phyloP scores from a whole-genome alignment of 2,797 vertebrate species.

The Hippoglossus hippoglossus region DNA sequence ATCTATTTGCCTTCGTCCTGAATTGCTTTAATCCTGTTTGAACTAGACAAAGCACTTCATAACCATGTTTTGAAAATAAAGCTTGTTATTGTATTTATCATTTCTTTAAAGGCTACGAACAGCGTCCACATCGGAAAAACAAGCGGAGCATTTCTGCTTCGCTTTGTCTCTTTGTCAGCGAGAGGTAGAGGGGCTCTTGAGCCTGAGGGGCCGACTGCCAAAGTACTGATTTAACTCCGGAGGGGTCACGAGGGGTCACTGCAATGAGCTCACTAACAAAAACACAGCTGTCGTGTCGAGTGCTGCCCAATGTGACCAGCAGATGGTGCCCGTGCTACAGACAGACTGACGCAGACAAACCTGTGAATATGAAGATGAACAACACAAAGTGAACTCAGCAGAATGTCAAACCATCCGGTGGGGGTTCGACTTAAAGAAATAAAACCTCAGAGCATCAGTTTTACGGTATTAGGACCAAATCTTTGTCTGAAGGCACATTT shows the following conservation, averaged over 20 bases:
- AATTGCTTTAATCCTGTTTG: too few relatives aligned
- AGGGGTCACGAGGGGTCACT: constrained; percentile 37
- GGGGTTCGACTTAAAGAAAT: constrained; percentile 11
- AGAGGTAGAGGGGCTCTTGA: constrained; percentile 27
- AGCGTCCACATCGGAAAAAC: not conserved
- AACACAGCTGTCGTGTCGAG: constrained; percentile 65
- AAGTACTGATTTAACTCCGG: constrained; percentile 52
- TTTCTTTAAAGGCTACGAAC: not conserved
- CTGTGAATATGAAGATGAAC: not conserved
- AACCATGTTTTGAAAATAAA: too few relatives aligned
- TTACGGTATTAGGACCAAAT: not conserved
- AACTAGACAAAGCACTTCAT: too few relatives aligned
- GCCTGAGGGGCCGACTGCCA: constrained; percentile 30
- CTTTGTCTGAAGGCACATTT: not conserved
- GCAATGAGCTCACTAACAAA: constrained; percentile 54
- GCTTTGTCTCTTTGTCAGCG: constrained; percentile 22
- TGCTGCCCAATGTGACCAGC: constrained; percentile 65
- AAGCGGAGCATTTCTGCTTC: not conserved
- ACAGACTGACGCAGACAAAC: not conserved
- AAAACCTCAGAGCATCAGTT: not conserved
- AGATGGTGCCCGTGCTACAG: constrained; percentile 64
- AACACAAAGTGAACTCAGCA: not conserved
- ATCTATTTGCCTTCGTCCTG: too few relatives aligned
- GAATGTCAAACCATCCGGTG: constrained; percentile 20
- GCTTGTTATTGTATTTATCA: too few relatives aligned